These are phyloP conservation scores for Zeus faber DNA, from an alignment of 2,113 vertebrate species.

Conservation along the genomic window DNA sequence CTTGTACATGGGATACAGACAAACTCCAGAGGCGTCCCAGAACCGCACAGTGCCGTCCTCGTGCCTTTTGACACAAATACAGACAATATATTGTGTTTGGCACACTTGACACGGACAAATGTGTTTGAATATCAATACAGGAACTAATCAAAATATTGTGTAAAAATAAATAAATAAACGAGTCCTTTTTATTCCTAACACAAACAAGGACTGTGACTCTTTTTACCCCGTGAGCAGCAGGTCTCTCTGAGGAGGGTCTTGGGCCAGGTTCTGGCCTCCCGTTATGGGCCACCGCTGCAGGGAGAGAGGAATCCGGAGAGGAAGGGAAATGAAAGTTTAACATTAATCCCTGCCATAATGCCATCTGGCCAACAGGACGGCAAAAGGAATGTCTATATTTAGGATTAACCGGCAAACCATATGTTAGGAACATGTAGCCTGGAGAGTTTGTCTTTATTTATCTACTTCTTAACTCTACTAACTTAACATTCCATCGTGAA, in stretches of 20 bases:
- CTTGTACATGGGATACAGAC: conserved; percentile 89
- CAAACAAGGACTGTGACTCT: too few relatives aligned
- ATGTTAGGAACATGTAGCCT: too few relatives aligned
- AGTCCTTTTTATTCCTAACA: too few relatives aligned
- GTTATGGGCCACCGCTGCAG: conserved; percentile 89
- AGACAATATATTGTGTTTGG: background rate
- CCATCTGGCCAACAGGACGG: background rate
- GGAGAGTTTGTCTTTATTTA: too few relatives aligned
- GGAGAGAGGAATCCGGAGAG: conserved; percentile 23
- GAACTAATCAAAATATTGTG: too few relatives aligned
- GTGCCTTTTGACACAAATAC: conserved; percentile 71
- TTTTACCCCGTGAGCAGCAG: conserved; percentile 94
- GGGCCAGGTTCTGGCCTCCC: conserved; percentile 87
- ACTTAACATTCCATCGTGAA: too few relatives aligned
- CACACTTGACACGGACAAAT: background rate
- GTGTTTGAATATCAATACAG: background rate
- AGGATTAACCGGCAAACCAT: background rate
- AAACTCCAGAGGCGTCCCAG: conserved; percentile 96
- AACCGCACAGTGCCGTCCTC: conserved; percentile 94
- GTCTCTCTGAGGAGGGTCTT: conserved; percentile 91
- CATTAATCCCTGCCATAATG: conserved; percentile 15
- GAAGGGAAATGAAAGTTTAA: conserved; percentile 26
- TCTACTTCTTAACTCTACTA: too few relatives aligned
- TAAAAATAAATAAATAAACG: too few relatives aligned
- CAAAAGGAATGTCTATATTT: conserved; percentile 13